Base-by-base conservation (phyloP, 2,888 invertebrate species). In the Glomeris marginata region DNA sequence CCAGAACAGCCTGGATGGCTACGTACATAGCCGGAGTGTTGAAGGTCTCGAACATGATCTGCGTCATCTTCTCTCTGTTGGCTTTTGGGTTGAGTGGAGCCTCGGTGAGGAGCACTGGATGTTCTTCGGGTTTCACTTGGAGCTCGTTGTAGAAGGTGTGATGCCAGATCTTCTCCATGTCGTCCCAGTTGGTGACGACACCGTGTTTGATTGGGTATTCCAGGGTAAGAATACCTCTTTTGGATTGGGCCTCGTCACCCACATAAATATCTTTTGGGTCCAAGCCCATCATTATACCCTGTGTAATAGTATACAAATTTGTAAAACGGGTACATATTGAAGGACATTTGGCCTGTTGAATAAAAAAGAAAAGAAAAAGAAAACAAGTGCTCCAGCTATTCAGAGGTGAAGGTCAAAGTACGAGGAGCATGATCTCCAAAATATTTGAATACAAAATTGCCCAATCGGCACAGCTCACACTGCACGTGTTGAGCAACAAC, bases 191-290 rank as follows among this genome's bases (percentile, higher is more conserved):
- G 58, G 70, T 71, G 58, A 73, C 66, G 58, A 72, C 69, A 53
- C 72, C 72, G 62, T 72, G 72, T 58, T 72, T 72, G 57, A 72
- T 71, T 52, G 72, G 72, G 63, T 73, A 71, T 56, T 71, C 72
- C 47, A 73, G 62, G 52, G 71, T 70, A 48, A 73, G 66, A 62
- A 73, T 69, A 63, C 72, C 72, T 61, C 72, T 62, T 63, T 72
- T 92, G 75, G 84, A 84, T 72, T 92, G 91, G 64, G 92, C 91
- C 73, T 92, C 92, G 68, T 92, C 91, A 54, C 91, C 92, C 52
- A 92, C 91, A 70, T 92, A 92, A 58, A 84, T 84, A 74, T 92
- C 92, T 72, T 92, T 92, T 73, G 91, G 91, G 61, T 91, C 91
- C 91, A 92, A 92, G 68, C 91, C 92, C 64, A 92, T 91, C 92